Conservation (phyloP, 2,888 invertebrate species). For the Enchytraeus crypticus region DNA sequence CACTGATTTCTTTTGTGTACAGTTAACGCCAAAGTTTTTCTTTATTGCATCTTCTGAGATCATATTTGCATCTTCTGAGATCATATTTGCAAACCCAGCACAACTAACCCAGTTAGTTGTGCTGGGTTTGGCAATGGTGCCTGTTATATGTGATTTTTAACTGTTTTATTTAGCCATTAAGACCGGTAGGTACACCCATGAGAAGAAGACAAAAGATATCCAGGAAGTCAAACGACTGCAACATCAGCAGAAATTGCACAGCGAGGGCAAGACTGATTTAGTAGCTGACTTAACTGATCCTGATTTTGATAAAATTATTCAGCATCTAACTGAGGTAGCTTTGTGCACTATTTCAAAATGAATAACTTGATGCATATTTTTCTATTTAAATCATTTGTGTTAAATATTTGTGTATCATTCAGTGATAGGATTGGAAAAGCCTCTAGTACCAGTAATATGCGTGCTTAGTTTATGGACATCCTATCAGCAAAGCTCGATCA, state of each 20-base stretch:
- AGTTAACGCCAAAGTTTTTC: too few relatives aligned
- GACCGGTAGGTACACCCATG: slow-evolving; percentile 42
- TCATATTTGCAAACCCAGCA: too few relatives aligned
- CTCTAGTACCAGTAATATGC: too few relatives aligned
- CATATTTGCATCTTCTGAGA: too few relatives aligned
- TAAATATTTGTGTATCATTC: too few relatives aligned
- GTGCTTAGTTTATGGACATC: too few relatives aligned
- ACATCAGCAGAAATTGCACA: slow-evolving; percentile 4
- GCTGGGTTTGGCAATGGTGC: neutral
- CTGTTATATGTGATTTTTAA: neutral
- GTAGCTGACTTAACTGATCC: neutral
- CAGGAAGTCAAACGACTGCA: slow-evolving; percentile 37
- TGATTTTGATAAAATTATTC: neutral
- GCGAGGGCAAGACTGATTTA: slow-evolving; percentile 1
- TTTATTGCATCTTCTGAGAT: too few relatives aligned
- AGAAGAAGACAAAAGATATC: slow-evolving; percentile 41
- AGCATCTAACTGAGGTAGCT: neutral
- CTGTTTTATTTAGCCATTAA: slow-evolving; percentile 35
- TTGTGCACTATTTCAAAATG: neutral
- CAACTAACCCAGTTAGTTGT: neutral
- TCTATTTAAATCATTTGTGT: neutral
- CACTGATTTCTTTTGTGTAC: too few relatives aligned
- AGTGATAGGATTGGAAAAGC: too few relatives aligned
- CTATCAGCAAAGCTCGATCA: too few relatives aligned
- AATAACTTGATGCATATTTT: too few relatives aligned